These are phyloP conservation scores for Chauna torquata DNA, from an alignment of 2,113 vertebrate species.

Conservation along the genomic window DNA sequence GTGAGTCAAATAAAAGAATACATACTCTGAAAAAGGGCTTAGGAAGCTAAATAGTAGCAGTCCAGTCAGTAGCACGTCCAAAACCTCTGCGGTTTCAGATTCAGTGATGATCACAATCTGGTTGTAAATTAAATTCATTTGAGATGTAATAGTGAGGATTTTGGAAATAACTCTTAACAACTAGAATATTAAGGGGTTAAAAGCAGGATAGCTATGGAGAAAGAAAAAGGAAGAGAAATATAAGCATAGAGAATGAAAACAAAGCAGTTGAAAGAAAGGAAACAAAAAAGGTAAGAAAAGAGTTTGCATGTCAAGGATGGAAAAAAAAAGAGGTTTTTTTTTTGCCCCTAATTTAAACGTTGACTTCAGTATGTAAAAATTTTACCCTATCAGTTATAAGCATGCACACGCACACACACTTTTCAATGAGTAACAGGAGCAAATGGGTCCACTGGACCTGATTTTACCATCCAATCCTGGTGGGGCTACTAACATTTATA, in stretches of 20 bases:
- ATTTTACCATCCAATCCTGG: neutral
- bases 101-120: neutral
- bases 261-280: neutral
- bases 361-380: neutral
- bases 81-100: neutral
- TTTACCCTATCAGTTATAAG: neutral
- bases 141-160: neutral
- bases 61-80: neutral
- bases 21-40: neutral
- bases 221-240: neutral
- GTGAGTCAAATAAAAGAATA: neutral
- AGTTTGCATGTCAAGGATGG: neutral
- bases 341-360: rapidly evolving
- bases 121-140: neutral
- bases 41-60: neutral
- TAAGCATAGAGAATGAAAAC: neutral
- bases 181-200: neutral
- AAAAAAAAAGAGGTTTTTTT: neutral
- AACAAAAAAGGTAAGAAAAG: neutral
- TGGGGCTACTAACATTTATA: neutral
- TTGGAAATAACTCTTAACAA: neutral
- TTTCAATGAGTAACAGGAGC: neutral
- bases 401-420: rapidly evolving
- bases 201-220: neutral
- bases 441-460: neutral